Conservation (phyloP, 2,797 vertebrate species). For the Trachops cirrhosus region DNA sequence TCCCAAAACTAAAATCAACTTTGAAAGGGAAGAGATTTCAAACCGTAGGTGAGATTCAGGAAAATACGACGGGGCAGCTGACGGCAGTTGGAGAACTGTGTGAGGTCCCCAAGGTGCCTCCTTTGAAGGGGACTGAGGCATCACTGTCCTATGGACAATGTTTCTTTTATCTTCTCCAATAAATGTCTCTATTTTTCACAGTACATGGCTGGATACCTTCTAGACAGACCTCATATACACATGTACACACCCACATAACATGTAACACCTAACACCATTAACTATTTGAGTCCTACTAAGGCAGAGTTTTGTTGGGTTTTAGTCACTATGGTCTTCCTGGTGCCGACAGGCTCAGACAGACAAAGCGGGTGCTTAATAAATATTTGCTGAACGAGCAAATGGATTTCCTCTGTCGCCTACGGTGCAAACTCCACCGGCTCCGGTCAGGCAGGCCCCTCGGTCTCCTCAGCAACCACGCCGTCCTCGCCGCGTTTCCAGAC, state of each 20-base stretch:
- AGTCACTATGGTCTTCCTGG: background rate
- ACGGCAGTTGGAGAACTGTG: too few relatives aligned
- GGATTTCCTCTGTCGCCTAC: background rate
- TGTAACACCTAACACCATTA: background rate
- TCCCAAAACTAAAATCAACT: too few relatives aligned
- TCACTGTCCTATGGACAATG: too few relatives aligned
- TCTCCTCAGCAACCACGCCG: background rate
- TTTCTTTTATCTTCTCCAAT: too few relatives aligned
- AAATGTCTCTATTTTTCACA: too few relatives aligned
- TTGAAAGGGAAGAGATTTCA: too few relatives aligned
- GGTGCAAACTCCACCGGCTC: background rate
- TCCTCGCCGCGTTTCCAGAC: background rate
- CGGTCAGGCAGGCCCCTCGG: background rate
- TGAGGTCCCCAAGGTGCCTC: too few relatives aligned
- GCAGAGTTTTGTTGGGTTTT: background rate
- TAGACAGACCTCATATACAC: too few relatives aligned
- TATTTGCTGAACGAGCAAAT: background rate
- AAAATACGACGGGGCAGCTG: too few relatives aligned
- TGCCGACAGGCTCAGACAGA: background rate
- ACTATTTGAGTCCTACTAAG: background rate
- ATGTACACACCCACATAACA: background rate
- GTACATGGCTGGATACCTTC: too few relatives aligned
- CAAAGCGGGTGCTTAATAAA: background rate
- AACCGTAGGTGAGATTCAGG: too few relatives aligned
- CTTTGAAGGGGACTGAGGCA: too few relatives aligned